phyloP scores from a whole-genome alignment of 2,888 invertebrate genomes.

The Dicycla oo region DNA sequence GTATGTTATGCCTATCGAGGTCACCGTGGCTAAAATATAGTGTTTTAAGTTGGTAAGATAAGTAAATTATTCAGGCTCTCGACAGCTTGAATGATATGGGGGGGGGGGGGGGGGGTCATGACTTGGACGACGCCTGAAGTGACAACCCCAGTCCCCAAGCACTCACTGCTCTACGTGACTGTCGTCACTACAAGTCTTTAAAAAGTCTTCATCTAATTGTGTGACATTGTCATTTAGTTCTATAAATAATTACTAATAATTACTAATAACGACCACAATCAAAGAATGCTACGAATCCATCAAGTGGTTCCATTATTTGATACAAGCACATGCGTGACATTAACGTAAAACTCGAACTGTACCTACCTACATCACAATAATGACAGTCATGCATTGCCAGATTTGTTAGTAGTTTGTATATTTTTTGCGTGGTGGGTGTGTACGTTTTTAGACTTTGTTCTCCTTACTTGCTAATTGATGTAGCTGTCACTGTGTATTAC shows the following conservation, averaged over 20 bases:
- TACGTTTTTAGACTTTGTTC: constrained; percentile 14
- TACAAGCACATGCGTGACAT: neutral
- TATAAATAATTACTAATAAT: neutral
- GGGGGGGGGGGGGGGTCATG: too few relatives aligned
- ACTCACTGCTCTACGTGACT: neutral
- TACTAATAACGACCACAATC: too few relatives aligned
- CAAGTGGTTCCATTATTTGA: constrained; percentile 12
- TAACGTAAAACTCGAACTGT: constrained; percentile 23
- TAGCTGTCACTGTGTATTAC: too few relatives aligned
- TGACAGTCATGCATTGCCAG: neutral
- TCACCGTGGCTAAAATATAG: too few relatives aligned
- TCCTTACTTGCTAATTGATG: neutral
- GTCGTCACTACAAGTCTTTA: neutral
- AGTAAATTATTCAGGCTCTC: too few relatives aligned
- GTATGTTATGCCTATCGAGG: too few relatives aligned
- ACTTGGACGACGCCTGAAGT: too few relatives aligned
- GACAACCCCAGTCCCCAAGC: neutral
- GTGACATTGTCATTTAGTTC: neutral
- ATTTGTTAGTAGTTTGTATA: neutral
- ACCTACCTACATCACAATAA: constrained; percentile 2
- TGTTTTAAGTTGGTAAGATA: too few relatives aligned
- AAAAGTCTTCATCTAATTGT: neutral
- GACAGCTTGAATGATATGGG: too few relatives aligned
- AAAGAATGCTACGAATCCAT: constrained; percentile 11
- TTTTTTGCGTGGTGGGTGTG: constrained; percentile 26